These are phyloP conservation scores for Amblyraja radiata DNA, from an alignment of 2,797 vertebrate genomes.

Conservation along the genomic window DNA sequence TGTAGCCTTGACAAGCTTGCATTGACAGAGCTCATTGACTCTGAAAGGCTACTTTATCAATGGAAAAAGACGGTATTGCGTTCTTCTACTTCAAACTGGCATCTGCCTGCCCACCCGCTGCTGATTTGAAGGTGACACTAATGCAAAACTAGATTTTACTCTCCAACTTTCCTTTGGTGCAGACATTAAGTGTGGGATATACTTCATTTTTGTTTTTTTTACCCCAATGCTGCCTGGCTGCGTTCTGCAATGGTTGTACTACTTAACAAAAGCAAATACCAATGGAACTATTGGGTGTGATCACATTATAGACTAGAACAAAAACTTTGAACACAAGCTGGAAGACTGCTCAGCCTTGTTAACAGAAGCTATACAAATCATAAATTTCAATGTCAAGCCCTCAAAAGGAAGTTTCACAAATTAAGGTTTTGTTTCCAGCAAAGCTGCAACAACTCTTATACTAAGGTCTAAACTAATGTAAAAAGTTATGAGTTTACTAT, in stretches of 20 bases:
- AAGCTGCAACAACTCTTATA: background rate
- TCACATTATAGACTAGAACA: conserved; percentile 34
- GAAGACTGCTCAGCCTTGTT: conserved; percentile 5
- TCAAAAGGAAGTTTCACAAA: conserved; percentile 26
- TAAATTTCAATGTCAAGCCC: conserved; percentile 24
- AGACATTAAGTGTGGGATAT: conserved; percentile 28
- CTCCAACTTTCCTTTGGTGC: conserved; percentile 1
- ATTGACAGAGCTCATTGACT: conserved; percentile 98
- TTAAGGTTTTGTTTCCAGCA: background rate
- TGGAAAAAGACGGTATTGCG: conserved; percentile 80
- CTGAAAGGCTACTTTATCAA: conserved; percentile 97
- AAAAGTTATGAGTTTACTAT: background rate
- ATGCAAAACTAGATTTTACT: conserved; percentile 56
- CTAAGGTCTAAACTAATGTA: background rate
- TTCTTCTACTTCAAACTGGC: conserved; percentile 75
- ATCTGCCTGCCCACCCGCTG: conserved; percentile 90
- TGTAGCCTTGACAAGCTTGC: conserved; percentile 88
- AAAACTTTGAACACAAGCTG: conserved; percentile 34
- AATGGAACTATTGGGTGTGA: conserved; percentile 23
- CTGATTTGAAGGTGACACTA: conserved; percentile 70
- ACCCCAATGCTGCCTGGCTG: background rate
- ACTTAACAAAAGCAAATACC: conserved; percentile 30
- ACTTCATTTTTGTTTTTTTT: conserved; percentile 29
- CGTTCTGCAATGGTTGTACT: background rate
- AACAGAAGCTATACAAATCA: background rate